Evolutionary conservation across 2,888 invertebrate genomes (phyloP).

Genomic region (Branchipolynoe longqiensis): DNA sequence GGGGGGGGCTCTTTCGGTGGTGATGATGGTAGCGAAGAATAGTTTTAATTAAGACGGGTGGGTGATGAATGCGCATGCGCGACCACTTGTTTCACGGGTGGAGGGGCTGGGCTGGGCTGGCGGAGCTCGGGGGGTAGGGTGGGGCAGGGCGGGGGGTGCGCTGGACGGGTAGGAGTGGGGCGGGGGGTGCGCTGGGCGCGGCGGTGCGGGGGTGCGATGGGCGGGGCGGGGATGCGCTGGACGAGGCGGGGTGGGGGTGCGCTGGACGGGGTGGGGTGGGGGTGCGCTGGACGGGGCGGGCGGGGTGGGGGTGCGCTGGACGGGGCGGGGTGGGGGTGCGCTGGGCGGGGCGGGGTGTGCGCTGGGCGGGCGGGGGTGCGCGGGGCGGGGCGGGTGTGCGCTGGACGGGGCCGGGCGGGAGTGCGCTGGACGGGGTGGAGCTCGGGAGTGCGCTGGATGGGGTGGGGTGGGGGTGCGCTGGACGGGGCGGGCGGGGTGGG

Average conservation of each 20-base stretch:
- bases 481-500: no score
- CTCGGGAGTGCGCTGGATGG: not conserved
- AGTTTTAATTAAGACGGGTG: slow-evolving; percentile 52
- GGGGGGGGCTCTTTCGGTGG: no score
- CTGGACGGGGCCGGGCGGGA: not conserved
- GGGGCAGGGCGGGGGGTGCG: no score
- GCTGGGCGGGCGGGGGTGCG: no score
- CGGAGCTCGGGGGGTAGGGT: not conserved
- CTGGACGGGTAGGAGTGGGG: not conserved
- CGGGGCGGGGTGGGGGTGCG: no score
- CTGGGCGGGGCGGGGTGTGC: no score
- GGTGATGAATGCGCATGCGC: slow-evolving; percentile 41
- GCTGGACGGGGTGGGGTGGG: not conserved
- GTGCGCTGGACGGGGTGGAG: no score
- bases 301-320: no score
- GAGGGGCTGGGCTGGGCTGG: not conserved
- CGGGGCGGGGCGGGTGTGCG: not conserved
- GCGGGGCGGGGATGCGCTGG: no score
- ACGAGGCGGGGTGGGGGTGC: not conserved
- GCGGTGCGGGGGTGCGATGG: not conserved
- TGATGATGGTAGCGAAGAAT: slow-evolving; percentile 28
- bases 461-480: no score
- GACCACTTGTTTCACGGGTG: slow-evolving; percentile 21
- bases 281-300: no score
- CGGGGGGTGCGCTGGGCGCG: not conserved